Conservation (phyloP, 2,113 vertebrate genomes). For the Polyodon spathula region DNA sequence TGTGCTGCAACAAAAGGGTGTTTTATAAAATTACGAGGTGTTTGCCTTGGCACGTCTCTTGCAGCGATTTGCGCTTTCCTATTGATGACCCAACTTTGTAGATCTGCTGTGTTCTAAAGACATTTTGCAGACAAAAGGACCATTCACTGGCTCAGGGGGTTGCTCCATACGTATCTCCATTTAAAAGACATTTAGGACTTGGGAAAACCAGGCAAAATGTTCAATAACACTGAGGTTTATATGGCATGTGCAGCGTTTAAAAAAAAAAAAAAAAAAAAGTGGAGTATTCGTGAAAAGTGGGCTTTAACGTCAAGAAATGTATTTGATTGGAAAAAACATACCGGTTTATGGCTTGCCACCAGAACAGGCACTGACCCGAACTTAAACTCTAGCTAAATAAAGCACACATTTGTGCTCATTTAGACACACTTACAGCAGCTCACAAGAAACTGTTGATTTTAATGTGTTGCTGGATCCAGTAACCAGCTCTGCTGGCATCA, state of each 20-base stretch:
- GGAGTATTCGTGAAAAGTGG: background rate
- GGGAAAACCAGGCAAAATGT: background rate
- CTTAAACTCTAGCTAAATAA: conserved; percentile 43
- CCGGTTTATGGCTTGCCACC: conserved; percentile 30
- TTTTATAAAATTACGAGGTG: conserved; percentile 29
- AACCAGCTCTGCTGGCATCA: conserved; percentile 22
- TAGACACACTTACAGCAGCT: conserved; percentile 36
- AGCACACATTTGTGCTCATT: conserved; percentile 36
- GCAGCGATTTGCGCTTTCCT: conserved; percentile 42
- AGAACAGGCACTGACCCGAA: conserved; percentile 35
- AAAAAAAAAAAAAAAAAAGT: too few species aligned
- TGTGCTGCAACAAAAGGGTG: conserved; percentile 14
- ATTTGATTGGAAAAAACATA: conserved; percentile 42
- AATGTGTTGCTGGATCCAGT: conserved; percentile 31
- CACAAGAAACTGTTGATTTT: conserved; percentile 46
- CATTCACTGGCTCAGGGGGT: conserved; percentile 25
- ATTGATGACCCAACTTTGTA: conserved; percentile 38
- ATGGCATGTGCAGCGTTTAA: conserved; percentile 5
- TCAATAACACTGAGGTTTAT: conserved; percentile 13
- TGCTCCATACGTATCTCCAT: background rate
- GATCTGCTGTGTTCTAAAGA: conserved; percentile 14
- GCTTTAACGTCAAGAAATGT: conserved; percentile 28
- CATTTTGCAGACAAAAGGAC: conserved; percentile 31
- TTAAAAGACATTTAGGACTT: conserved; percentile 6
- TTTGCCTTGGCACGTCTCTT: conserved; percentile 33